These are phyloP conservation scores for Plectrocnemia conspersa DNA, from an alignment of 1,140 invertebrate species.

Conservation along the genomic window DNA sequence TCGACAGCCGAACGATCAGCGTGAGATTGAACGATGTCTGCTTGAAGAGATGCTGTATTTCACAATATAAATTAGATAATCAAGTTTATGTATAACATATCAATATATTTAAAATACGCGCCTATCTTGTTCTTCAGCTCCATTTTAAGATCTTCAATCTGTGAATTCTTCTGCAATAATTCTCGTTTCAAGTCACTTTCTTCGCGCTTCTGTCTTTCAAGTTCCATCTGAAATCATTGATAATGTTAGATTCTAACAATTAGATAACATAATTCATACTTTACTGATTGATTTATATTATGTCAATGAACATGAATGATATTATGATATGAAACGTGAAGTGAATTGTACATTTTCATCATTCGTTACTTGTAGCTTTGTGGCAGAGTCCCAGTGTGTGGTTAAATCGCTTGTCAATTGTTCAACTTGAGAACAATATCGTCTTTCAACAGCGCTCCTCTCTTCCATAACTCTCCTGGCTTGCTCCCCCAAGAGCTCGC, in stretches of 20 bases:
- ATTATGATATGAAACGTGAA: too few species aligned
- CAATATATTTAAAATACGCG: slow-evolving; percentile 37
- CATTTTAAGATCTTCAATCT: slow-evolving; percentile 72
- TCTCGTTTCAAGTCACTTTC: slow-evolving; percentile 70
- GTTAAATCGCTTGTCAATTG: slow-evolving; percentile 71
- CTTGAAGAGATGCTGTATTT: slow-evolving; percentile 60
- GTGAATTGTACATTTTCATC: background rate
- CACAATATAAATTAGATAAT: slow-evolving; percentile 1
- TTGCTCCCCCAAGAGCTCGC: slow-evolving; percentile 54
- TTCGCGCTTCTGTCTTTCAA: slow-evolving; percentile 70
- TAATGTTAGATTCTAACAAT: background rate
- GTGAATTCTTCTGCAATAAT: slow-evolving; percentile 62
- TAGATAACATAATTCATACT: background rate
- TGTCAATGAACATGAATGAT: too few species aligned
- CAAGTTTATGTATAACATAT: slow-evolving; percentile 4
- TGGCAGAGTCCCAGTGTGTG: slow-evolving; percentile 71
- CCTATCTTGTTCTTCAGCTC: slow-evolving; percentile 70
- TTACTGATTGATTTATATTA: slow-evolving; percentile 4
- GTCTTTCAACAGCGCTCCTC: slow-evolving; percentile 64
- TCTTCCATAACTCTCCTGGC: slow-evolving; percentile 63
- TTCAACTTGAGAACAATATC: slow-evolving; percentile 68
- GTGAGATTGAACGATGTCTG: slow-evolving; percentile 64
- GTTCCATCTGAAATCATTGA: slow-evolving; percentile 54
- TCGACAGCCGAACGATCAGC: slow-evolving; percentile 71
- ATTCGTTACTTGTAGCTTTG: slow-evolving; percentile 56